Percentiles rank a stretch among this genome's conserved stretches.
phyloP scores from a whole-genome alignment of 1,140 invertebrate species.

The Drosophila orosa region DNA sequence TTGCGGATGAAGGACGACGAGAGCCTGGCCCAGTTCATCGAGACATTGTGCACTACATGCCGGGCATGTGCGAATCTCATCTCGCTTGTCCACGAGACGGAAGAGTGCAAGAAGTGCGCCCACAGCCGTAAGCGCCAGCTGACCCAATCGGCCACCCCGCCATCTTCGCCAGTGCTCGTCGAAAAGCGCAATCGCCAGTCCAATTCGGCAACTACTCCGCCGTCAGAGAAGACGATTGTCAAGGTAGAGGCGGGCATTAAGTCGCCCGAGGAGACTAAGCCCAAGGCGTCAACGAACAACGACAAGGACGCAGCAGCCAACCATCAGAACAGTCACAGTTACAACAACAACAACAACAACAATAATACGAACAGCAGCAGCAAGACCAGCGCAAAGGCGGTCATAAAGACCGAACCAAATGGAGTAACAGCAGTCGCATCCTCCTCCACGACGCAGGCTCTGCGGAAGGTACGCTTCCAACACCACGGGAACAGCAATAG shows the following conservation, averaged over 20 bases:
- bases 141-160: slow-evolving; percentile 61
- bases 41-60: slow-evolving; percentile 82
- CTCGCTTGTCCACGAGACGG: slow-evolving; percentile 78
- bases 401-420: slow-evolving; percentile 67
- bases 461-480: slow-evolving; percentile 73
- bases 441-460: slow-evolving; percentile 55
- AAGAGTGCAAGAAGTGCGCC: slow-evolving; percentile 83
- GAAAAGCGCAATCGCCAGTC: slow-evolving; percentile 70
- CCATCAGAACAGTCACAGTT: slow-evolving; percentile 43
- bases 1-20: slow-evolving; percentile 80
- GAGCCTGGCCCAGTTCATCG: slow-evolving; percentile 80
- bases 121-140: slow-evolving; percentile 67
- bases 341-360: slow-evolving; percentile 46
- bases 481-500: slow-evolving; percentile 53
- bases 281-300: slow-evolving; percentile 42
- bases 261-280: slow-evolving; percentile 36
- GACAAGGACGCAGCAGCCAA: slow-evolving; percentile 44
- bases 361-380: slow-evolving; percentile 36
- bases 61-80: slow-evolving; percentile 83
- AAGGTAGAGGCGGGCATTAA: slow-evolving; percentile 60
- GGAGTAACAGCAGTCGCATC: slow-evolving; percentile 26
- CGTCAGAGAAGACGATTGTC: slow-evolving; percentile 49
- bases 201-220: slow-evolving; percentile 49
- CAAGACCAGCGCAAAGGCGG: slow-evolving; percentile 40
- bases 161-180: slow-evolving; percentile 69